phyloP scores from a whole-genome alignment of 1,140 invertebrate species.

The Chymomyza costata region DNA sequence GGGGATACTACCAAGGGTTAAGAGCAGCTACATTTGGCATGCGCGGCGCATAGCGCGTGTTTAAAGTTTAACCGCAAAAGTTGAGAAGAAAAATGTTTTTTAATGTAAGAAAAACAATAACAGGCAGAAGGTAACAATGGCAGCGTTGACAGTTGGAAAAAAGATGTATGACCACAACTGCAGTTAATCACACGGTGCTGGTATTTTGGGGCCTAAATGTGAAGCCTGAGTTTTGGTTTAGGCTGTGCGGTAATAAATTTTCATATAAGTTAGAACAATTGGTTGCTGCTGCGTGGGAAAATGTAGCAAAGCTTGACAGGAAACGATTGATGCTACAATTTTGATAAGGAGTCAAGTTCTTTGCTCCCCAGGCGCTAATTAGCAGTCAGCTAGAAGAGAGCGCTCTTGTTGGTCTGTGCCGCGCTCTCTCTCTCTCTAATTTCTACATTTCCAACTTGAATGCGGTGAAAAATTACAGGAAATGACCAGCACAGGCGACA shows the following conservation, averaged over 20 bases:
- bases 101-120: conserved; percentile 63
- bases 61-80: conserved; percentile 58
- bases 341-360: conserved; percentile 41
- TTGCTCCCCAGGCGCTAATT: conserved; percentile 61
- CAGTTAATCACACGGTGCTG: conserved; percentile 39
- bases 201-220: neutral
- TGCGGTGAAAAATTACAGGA: conserved; percentile 62
- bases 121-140: conserved; percentile 32
- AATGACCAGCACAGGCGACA: conserved; percentile 33
- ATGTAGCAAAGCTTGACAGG: conserved; percentile 11
- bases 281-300: conserved; percentile 26
- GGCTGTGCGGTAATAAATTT: too few species aligned
- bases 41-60: conserved; percentile 62
- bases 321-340: conserved; percentile 35
- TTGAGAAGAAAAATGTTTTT: conserved; percentile 31
- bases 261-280: too few species aligned
- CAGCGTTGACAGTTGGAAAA: conserved; percentile 51
- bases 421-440: conserved; percentile 7
- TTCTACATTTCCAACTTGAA: conserved; percentile 10
- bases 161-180: conserved; percentile 53
- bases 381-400: conserved; percentile 33
- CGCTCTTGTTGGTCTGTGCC: conserved; percentile 1
- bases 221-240: conserved; percentile 9
- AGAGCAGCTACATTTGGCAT: conserved; percentile 71
- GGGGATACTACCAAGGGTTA: too few species aligned